These are phyloP conservation scores for Myiopsitta monachus DNA, from an alignment of 2,113 vertebrate genomes.

Conservation along the genomic window DNA sequence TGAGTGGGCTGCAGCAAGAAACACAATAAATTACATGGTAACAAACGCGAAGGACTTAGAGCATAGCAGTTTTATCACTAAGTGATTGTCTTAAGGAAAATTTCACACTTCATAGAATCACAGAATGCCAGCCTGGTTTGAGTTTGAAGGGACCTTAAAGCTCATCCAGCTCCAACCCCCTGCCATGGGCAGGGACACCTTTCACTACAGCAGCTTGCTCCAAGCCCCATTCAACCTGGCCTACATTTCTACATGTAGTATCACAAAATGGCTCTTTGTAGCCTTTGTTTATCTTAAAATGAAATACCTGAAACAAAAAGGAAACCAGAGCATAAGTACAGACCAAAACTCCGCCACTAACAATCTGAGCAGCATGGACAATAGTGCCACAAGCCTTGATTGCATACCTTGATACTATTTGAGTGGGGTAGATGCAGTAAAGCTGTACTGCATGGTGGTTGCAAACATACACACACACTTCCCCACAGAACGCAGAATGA, in stretches of 20 bases:
- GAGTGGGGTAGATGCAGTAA: background rate
- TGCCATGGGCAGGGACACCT: background rate
- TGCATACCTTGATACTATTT: no score
- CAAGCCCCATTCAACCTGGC: background rate
- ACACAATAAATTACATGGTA: background rate
- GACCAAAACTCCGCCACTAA: background rate
- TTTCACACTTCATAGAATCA: background rate
- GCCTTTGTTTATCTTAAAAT: background rate
- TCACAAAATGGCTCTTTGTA: background rate
- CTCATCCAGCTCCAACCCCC: background rate
- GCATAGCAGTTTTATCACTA: background rate
- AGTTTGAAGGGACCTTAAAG: background rate
- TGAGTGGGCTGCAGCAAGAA: conserved; percentile 70
- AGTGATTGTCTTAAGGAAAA: background rate
- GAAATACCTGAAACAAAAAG: background rate
- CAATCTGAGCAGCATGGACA: background rate
- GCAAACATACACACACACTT: background rate
- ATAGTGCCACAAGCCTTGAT: background rate
- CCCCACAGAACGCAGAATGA: no score
- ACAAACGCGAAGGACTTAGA: background rate
- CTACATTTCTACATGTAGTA: background rate
- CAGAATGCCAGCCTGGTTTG: background rate
- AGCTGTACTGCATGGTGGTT: background rate
- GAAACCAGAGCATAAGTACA: background rate
- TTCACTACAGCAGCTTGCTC: background rate